phyloP scores from a whole-genome alignment of 2,888 invertebrate genomes.

The Sarcophaga variegata region DNA sequence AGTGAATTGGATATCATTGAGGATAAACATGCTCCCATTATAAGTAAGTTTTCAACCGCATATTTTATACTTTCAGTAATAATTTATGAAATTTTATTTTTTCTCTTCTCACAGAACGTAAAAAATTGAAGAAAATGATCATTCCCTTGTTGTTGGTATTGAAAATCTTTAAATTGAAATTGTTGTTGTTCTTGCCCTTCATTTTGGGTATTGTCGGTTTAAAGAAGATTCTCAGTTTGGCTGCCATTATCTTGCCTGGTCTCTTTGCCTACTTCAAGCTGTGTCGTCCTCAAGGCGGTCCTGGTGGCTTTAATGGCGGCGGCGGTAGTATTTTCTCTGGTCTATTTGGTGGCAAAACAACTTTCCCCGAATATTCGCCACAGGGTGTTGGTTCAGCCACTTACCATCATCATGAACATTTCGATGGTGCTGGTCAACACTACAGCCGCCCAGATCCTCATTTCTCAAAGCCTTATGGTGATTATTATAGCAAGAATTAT shows the following conservation, averaged over 20 bases:
- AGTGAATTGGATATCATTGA: constrained; percentile 92
- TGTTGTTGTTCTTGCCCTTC: constrained; percentile 90
- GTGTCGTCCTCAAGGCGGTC: constrained; percentile 85
- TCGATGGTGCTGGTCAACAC: constrained; percentile 74
- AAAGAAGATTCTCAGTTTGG: constrained; percentile 91
- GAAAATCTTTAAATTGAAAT: constrained; percentile 92
- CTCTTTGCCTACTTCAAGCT: constrained; percentile 92
- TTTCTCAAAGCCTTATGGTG: constrained; percentile 80
- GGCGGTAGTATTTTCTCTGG: constrained; percentile 80
- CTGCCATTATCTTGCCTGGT: constrained; percentile 90
- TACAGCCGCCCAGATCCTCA: constrained; percentile 78
- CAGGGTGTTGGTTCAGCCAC: constrained; percentile 88
- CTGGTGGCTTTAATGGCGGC: constrained; percentile 82
- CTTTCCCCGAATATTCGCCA: constrained; percentile 86
- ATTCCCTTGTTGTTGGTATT: constrained; percentile 91
- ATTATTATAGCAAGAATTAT: constrained; percentile 82
- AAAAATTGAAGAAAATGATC: constrained; percentile 90
- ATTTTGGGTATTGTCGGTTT: constrained; percentile 92
- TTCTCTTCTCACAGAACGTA: constrained; percentile 85
- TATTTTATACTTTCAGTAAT: background rate
- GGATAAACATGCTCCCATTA: constrained; percentile 89
- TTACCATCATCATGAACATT: constrained; percentile 82
- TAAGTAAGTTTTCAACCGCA: constrained; percentile 85
- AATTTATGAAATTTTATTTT: background rate
- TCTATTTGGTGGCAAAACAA: constrained; percentile 79